Base-by-base conservation (phyloP, 2,888 invertebrate genomes). In the Buathra laborator region DNA sequence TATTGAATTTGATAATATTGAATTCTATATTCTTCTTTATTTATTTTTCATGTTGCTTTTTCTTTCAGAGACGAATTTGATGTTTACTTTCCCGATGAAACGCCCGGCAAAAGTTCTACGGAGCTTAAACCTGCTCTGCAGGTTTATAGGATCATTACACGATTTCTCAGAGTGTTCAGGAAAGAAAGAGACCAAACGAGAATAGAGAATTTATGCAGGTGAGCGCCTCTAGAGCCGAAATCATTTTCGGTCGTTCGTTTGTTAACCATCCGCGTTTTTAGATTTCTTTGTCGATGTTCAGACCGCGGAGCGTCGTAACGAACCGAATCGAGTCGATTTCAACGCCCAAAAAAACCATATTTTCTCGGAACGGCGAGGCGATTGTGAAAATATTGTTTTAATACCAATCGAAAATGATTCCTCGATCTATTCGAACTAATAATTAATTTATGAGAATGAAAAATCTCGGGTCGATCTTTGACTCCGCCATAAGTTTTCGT, bases 161-260 rank as follows among this genome's bases (percentile, higher is more conserved):
- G 95, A 83, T 95, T 97, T 88, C 95, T 98, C 81, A 94, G 96
- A 43, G 95, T 97, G 87, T 96, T 95, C 94, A 94, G 95, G 78
- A 95, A 95, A 88, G 95, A 96, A 81, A 94, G 96, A 89, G 97
- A 98, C 93, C 95, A 95, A 86, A 96, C 96, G 86, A 95, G 97
- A 89, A 96, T 98, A 94, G 97, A 97, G 89, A 96, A 95, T 90
- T 95, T 98, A 24, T 98, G 97, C 94, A 96, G 97, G 94, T 95
- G 91, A 89, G 87, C 7, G 10, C 5, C 5, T 37, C 9, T 37
- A 0, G 46, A 44, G 2, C 19, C 16, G 16, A 2, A 19, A 0
- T 29, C 32, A 3, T 59, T 56, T 48, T 32, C 76, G 16, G 32
- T 74, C 10, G 19, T 81, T 71, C 24, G 56, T 46, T 62, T 48